A percentile compares a stretch with the other conserved stretches of the same genome.
These are phyloP conservation scores for Ceratina calcarata DNA, from an alignment of 1,140 invertebrate species.

Conservation along the genomic window DNA sequence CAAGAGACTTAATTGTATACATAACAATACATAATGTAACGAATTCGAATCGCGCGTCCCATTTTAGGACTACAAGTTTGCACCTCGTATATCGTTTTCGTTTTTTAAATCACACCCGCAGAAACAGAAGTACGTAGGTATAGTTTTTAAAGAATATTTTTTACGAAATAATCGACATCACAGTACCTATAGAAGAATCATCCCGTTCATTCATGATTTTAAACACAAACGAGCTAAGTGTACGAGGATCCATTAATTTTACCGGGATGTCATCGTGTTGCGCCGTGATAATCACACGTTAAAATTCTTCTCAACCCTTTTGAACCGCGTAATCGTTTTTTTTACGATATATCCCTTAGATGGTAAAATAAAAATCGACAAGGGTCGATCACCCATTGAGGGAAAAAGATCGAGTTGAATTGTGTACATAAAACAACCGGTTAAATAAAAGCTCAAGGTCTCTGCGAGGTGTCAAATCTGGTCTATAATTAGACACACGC, in stretches of 20 bases:
- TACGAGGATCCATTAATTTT: slow-evolving; percentile 45
- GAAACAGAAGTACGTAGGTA: not conserved
- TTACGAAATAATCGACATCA: slow-evolving; percentile 53
- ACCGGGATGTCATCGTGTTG: slow-evolving; percentile 30
- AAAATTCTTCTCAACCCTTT: slow-evolving; percentile 51
- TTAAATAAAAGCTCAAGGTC: slow-evolving; percentile 8
- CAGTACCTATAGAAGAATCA: slow-evolving; percentile 44
- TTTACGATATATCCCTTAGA: slow-evolving; percentile 40
- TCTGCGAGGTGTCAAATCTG: slow-evolving; percentile 1
- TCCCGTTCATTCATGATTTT: slow-evolving; percentile 50
- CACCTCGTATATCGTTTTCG: not conserved
- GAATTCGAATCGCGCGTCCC: not conserved
- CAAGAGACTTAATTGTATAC: not conserved
- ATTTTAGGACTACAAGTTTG: not conserved
- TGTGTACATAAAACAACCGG: slow-evolving; percentile 43
- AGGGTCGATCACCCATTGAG: slow-evolving; percentile 36
- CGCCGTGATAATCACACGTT: slow-evolving; percentile 25
- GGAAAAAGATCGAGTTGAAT: slow-evolving; percentile 5
- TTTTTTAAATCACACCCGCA: not conserved
- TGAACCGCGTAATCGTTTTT: slow-evolving; percentile 53
- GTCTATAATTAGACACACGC: slow-evolving; percentile 2
- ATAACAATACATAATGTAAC: not conserved
- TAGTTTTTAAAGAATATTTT: slow-evolving; percentile 59
- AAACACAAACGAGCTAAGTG: slow-evolving; percentile 51
- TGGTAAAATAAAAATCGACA: slow-evolving; percentile 32